Percentiles rank a stretch among this genome's conserved stretches.
Conservation (phyloP, 1,140 invertebrate genomes). For the Tetramorium parvispinum region DNA sequence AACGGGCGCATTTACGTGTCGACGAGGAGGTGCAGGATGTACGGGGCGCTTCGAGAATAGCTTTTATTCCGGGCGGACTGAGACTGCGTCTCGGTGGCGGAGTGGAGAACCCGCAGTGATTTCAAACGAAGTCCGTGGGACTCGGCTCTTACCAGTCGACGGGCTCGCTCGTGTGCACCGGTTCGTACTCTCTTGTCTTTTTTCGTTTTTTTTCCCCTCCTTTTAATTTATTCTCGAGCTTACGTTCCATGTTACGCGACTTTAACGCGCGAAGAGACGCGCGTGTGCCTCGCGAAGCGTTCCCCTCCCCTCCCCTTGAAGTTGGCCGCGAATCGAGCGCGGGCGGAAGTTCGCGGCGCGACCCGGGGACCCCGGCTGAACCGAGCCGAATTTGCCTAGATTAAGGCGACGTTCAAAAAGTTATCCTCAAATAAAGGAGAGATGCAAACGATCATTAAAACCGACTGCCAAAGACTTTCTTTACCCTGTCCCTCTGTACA, state of each 20-base stretch:
- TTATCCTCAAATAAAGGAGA: constrained; percentile 74
- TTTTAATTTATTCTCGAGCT: background rate
- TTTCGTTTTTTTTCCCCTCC: background rate
- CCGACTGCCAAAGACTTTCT: constrained; percentile 7
- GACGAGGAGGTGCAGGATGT: too few relatives aligned
- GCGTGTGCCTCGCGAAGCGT: background rate
- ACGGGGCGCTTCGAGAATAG: too few relatives aligned
- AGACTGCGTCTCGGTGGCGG: too few relatives aligned
- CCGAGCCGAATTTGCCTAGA: constrained; percentile 65
- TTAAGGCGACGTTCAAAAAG: constrained; percentile 65
- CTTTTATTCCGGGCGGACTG: too few relatives aligned
- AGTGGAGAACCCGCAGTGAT: background rate
- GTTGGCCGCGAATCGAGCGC: background rate
- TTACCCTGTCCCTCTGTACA: background rate
- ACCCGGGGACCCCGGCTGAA: constrained; percentile 49
- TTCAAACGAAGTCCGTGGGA: background rate
- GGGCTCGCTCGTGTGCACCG: background rate
- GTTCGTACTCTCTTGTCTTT: background rate
- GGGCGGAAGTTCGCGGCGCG: constrained; percentile 26
- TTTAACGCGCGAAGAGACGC: background rate
- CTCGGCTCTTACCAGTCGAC: background rate
- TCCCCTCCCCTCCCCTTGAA: background rate
- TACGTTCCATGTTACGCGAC: background rate
- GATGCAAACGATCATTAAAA: constrained; percentile 69
- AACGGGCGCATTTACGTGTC: too few relatives aligned